Base-by-base conservation (phyloP, 1,140 invertebrate genomes). In the Anoplophora glabripennis region DNA sequence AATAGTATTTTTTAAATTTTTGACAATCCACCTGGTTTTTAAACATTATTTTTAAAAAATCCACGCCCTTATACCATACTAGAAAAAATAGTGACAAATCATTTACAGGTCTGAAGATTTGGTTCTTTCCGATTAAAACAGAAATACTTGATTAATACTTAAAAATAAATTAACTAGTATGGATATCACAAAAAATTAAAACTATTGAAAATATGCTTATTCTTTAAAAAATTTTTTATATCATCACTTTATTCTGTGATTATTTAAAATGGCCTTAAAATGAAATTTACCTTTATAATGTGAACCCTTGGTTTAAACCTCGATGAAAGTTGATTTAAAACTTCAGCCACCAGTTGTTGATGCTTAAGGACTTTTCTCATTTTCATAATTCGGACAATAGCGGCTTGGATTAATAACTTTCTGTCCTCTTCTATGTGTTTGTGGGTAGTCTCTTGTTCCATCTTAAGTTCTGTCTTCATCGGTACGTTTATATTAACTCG, bases 331-430 rank as follows among this genome's bases (percentile, higher is more conserved):
- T 99, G 96, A 77, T 94, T 94, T 37, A 99, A 81, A 44, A 99
- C 96, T 81, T 99, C 96, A 37, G 89, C 89, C 14, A 99, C 89
- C 11, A 99, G 80, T 73, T 98, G 93, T 72, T 97, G 93, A 77
- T 99, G 97, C 72, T 98, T 96, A 44, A 96, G 79, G 9, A 88
- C 85, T 78, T 99, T 99, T 15, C 97, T 82, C 85, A 97, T 99
- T 82, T 99, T 99, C 97, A 99, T 99, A 68, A 99, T 99, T 68
- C 97, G 86, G 11, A 99, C 96, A 76, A 99, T 99, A 36, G 96
- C 94, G 28, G 97, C 97, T 83, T 99, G 95, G 64, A 86, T 99
- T 45, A 99, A 82, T 67, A 98, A 83, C 78, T 98, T 98, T 51
- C 97, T 82, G 79, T 99, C 96, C 78, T 99, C 96, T 78, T 99